Percentiles rank a stretch among this genome's conserved stretches.
These are phyloP conservation scores for Orius laevigatus DNA, from an alignment of 1,140 invertebrate species.

Conservation along the genomic window DNA sequence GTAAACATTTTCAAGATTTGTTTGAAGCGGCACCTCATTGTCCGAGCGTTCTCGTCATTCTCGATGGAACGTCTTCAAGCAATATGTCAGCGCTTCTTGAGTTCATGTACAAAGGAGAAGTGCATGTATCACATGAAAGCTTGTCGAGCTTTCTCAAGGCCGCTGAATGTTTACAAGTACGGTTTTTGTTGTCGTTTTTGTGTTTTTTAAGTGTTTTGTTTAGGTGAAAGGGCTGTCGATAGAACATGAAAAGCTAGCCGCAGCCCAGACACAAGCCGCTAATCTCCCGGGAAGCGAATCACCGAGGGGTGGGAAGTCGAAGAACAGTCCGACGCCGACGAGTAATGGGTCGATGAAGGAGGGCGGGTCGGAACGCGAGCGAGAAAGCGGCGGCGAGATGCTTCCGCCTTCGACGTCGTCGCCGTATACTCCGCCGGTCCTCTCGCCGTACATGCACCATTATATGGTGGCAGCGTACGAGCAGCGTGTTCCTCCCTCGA, in stretches of 20 bases:
- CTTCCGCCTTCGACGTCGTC: slow-evolving; percentile 19
- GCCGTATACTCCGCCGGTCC: slow-evolving; percentile 23
- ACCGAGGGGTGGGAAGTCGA: slow-evolving; percentile 18
- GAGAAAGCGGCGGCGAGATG: slow-evolving; percentile 10
- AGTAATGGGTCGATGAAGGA: slow-evolving; percentile 18
- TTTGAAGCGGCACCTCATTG: slow-evolving; percentile 73
- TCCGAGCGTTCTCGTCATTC: slow-evolving; percentile 65
- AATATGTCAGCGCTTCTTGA: slow-evolving; percentile 80
- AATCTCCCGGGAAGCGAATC: slow-evolving; percentile 18
- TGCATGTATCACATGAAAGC: slow-evolving; percentile 76
- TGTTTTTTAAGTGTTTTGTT: slow-evolving; percentile 11
- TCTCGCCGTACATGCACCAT: slow-evolving; percentile 28
- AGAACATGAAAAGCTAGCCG: slow-evolving; percentile 55
- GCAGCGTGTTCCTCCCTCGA: slow-evolving; percentile 15
- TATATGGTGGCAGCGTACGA: slow-evolving; percentile 20
- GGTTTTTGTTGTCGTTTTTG: background rate
- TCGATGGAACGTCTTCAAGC: slow-evolving; percentile 70
- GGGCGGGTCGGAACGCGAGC: slow-evolving; percentile 10
- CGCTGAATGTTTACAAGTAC: slow-evolving; percentile 70
- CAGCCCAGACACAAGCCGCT: slow-evolving; percentile 31
- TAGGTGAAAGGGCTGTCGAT: slow-evolving; percentile 64
- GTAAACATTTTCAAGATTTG: slow-evolving; percentile 81
- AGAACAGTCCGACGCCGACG: slow-evolving; percentile 12
- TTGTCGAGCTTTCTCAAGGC: slow-evolving; percentile 78
- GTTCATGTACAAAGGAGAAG: slow-evolving; percentile 87